Evolutionary conservation across 1,140 invertebrate genomes (phyloP), one percentile per base, ranked within the genome.

Genomic region (Drosophila arizonae): DNA sequence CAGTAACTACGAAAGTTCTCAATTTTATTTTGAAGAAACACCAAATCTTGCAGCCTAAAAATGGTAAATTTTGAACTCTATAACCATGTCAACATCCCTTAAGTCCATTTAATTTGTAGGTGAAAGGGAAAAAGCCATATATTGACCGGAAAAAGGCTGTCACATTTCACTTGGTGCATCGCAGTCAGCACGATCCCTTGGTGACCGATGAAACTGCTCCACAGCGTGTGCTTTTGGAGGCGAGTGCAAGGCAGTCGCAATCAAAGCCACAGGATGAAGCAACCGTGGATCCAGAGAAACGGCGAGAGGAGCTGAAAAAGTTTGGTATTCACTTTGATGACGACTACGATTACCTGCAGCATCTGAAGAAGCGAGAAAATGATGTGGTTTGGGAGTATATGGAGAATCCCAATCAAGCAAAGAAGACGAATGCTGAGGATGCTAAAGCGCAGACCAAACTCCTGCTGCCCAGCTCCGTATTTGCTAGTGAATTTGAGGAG

Each of bases 311-410:
- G 81, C 95, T 97, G 80, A 92, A 94, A 28, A 98, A 98, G 92
- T 99, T 95, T 94, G 98, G 98, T n/a, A 95, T 99, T 58, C 98
- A 96, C 91, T 99, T 95, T 92, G 97, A 99, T 90, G 98, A 99
- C 93, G 96, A 99, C 77, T 99, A 99, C 90, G 95, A 99, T 90
- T 99, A 99, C 90, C 92, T 99, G 70, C 96, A 99, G 92, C 97
- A 99, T 94, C 93, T 99, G 52, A 95, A 95, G 85, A 95, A 97
- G 79, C 75, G 87, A 0, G 90, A 91, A 48, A 79, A 89, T 15
- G 87, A 90, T 55, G 75, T 90, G 4, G 89, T 91, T 13, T 92
- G 91, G 91, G 91, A 92, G 48, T 91, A 90, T 52, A 90, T 92
- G 58, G 89, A 86, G 58, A 91, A 90, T 45, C 84, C 87, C 1